Evolutionary conservation across 2,113 vertebrate genomes (phyloP).

Genomic region (Gallinago media): DNA sequence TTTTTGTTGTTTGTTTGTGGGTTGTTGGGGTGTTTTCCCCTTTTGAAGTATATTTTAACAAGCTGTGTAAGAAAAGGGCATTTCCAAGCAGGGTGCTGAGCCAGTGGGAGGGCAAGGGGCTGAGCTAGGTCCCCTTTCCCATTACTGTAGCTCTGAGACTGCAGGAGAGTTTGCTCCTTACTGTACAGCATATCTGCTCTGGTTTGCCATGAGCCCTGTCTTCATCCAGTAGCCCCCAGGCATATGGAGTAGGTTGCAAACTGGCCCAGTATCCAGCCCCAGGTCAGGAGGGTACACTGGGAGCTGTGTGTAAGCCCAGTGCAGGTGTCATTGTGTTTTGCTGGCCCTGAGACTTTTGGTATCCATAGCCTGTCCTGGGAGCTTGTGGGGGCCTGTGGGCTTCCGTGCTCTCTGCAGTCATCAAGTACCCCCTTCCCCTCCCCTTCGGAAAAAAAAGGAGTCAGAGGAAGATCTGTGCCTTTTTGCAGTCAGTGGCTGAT

Average conservation of each 20-base stretch:
- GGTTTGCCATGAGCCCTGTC: rapidly evolving
- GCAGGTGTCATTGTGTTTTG: not conserved
- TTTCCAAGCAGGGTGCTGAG: not conserved
- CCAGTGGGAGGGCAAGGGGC: not conserved
- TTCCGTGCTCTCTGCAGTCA: rapidly evolving
- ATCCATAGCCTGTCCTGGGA: not conserved
- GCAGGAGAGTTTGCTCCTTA: not conserved
- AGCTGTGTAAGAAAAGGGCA: not conserved
- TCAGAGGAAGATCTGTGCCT: not conserved
- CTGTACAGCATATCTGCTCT: rapidly evolving
- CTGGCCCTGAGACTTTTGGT: not conserved
- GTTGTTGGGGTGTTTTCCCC: too few relatives aligned
- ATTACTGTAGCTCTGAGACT: not conserved
- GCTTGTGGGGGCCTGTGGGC: not conserved
- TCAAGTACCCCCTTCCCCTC: rapidly evolving
- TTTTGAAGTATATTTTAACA: not conserved
- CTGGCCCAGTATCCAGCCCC: not conserved
- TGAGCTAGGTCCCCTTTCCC: not conserved
- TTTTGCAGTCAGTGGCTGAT: not conserved
- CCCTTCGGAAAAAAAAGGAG: not conserved
- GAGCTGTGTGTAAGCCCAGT: not conserved
- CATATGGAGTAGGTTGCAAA: rapidly evolving
- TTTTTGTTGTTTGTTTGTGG: not conserved
- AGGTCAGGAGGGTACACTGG: rapidly evolving
- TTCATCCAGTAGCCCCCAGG: not conserved